Evolutionary conservation across 2,113 vertebrate genomes (phyloP).

Genomic region (Ramphastos sulfuratus): DNA sequence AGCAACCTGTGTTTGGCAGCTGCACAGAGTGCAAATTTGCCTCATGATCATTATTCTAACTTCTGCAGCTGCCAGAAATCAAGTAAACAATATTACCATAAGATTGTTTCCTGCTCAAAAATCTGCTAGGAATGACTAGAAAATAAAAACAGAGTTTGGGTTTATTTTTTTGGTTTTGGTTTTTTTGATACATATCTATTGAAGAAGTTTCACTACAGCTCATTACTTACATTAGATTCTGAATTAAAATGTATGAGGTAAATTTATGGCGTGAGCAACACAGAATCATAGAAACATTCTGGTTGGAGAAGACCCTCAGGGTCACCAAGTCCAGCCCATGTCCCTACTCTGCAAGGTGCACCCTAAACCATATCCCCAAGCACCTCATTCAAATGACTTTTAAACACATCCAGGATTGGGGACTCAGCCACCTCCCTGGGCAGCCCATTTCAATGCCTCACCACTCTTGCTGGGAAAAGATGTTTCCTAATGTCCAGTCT

Average conservation of each 20-base stretch:
- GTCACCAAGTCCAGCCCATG: too few species aligned
- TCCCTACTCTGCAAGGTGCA: too few species aligned
- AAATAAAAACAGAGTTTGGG: background rate
- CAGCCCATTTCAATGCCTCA: too few species aligned
- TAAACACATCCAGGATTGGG: too few species aligned
- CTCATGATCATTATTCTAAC: background rate
- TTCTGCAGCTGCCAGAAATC: background rate
- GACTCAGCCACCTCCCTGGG: too few species aligned
- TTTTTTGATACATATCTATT: background rate
- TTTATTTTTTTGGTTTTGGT: too few species aligned
- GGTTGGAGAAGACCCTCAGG: too few species aligned
- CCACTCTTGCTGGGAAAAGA: too few species aligned
- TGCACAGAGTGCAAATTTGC: background rate
- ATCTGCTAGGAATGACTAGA: background rate
- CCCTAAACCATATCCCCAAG: too few species aligned
- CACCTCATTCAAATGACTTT: too few species aligned
- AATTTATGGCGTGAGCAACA: background rate
- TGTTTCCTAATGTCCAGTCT: too few species aligned
- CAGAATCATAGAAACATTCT: too few species aligned
- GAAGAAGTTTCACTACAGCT: background rate
- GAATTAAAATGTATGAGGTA: background rate
- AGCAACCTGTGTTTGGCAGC: background rate
- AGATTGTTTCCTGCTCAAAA: background rate
- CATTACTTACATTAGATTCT: background rate
- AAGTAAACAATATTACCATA: background rate